These are phyloP conservation scores for Jaculus jaculus DNA, from an alignment of 2,113 vertebrate species.

Conservation along the genomic window DNA sequence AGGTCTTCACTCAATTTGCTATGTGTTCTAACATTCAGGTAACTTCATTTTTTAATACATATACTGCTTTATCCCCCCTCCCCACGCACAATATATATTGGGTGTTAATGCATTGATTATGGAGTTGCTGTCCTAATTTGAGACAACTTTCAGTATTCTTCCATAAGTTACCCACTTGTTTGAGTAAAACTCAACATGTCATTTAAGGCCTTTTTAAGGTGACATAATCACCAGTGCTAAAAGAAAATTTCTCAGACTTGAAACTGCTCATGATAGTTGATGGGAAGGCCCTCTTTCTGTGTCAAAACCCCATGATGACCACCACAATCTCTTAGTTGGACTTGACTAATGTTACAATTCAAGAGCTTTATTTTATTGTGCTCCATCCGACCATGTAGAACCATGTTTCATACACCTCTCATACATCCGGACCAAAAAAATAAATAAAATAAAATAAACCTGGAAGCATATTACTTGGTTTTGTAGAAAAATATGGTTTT, in stretches of 20 bases:
- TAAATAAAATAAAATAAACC: not conserved
- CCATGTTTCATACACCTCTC: not conserved
- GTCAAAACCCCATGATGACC: not conserved
- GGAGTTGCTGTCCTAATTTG: not conserved
- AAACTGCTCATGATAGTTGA: not conserved
- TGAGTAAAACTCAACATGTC: not conserved
- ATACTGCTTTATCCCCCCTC: not conserved
- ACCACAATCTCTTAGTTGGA: not conserved
- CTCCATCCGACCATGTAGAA: not conserved
- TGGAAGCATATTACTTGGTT: not conserved
- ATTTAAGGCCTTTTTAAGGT: not conserved
- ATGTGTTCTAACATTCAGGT: not conserved
- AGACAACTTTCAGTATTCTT: not conserved
- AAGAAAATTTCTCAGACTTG: not conserved
- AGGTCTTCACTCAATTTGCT: too few relatives aligned
- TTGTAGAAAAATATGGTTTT: slow-evolving; percentile 59
- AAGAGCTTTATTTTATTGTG: not conserved
- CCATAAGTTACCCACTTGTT: not conserved
- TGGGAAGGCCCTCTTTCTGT: too few relatives aligned
- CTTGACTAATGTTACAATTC: not conserved
- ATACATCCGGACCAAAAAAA: not conserved
- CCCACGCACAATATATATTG: not conserved
- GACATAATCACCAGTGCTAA: not conserved
- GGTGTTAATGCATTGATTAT: not conserved
- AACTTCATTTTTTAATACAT: not conserved